A percentile compares a stretch with the other conserved stretches of the same genome.
Conservation (phyloP, 2,113 vertebrate species). For the Plectropomus leopardus region DNA sequence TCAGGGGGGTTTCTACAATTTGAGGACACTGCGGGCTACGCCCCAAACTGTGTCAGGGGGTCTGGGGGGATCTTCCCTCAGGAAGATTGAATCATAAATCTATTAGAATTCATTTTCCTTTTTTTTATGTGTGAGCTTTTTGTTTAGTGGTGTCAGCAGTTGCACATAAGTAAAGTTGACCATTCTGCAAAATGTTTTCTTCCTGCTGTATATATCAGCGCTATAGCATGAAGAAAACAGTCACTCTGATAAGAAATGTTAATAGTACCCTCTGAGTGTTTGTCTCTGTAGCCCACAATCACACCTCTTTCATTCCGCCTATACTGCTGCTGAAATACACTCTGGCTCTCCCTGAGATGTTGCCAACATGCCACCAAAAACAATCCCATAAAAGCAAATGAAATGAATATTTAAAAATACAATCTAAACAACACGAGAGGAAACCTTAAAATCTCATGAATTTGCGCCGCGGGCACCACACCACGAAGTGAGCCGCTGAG, state of each 20-base stretch:
- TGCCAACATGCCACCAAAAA: constrained; percentile 56
- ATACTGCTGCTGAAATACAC: constrained; percentile 4
- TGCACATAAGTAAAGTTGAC: too few relatives aligned
- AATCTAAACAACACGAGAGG: constrained; percentile 74
- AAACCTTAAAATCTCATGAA: constrained; percentile 86
- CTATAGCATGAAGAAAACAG: too few relatives aligned
- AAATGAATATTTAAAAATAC: constrained; percentile 79
- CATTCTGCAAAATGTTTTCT: too few relatives aligned
- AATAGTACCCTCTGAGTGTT: neutral
- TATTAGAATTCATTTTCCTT: neutral
- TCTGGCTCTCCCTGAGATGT: constrained; percentile 4
- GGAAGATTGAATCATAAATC: neutral
- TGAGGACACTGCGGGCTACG: too few relatives aligned
- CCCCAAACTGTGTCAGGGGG: too few relatives aligned
- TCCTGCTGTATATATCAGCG: neutral
- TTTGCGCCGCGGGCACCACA: constrained; percentile 89
- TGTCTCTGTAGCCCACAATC: constrained; percentile 8
- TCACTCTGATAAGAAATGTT: neutral
- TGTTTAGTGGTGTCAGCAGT: too few relatives aligned
- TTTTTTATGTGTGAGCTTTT: neutral
- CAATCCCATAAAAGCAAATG: constrained; percentile 73
- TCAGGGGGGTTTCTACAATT: too few relatives aligned
- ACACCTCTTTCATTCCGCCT: constrained; percentile 11
- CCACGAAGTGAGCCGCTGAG: constrained; percentile 90
- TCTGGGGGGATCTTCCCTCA: too few relatives aligned